Percentiles rank a stretch among this genome's conserved stretches.
Evolutionary conservation across 2,888 invertebrate genomes (phyloP).

Genomic region (Argyresthia goedartella): DNA sequence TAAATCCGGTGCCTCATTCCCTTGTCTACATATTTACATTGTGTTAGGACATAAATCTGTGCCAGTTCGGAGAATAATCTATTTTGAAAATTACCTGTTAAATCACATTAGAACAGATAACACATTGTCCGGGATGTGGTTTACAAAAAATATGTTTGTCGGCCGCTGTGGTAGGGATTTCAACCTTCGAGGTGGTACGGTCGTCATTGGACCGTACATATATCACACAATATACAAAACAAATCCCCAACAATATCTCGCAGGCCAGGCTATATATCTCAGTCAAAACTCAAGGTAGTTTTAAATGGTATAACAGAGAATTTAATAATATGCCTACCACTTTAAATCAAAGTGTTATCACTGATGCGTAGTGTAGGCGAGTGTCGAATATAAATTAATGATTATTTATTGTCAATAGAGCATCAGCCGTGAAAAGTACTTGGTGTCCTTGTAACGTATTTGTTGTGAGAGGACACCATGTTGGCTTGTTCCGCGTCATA

Average conservation of each 20-base stretch:
- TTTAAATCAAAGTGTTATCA: not conserved
- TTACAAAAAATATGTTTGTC: constrained; percentile 56
- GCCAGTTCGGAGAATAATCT: constrained; percentile 58
- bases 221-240: constrained; percentile 26
- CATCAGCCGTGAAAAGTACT: too few relatives aligned
- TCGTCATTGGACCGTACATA: constrained; percentile 44
- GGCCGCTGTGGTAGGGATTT: constrained; percentile 47
- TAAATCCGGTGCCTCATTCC: constrained; percentile 70
- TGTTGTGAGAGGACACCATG: constrained; percentile 7
- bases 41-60: constrained; percentile 52
- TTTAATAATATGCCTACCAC: too few relatives aligned
- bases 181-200: constrained; percentile 61
- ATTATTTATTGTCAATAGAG: constrained; percentile 21
- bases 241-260: not conserved
- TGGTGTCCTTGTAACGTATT: constrained; percentile 27
- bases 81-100: constrained; percentile 67
- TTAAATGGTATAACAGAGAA: not conserved
- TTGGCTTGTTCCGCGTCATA: not conserved
- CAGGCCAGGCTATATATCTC: not conserved
- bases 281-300: not conserved
- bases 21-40: constrained; percentile 64
- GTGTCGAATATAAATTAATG: constrained; percentile 53
- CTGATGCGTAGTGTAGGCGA: constrained; percentile 32
- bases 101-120: constrained; percentile 69
- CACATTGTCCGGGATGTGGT: constrained; percentile 56